phyloP scores from a whole-genome alignment of 2,113 vertebrate species.

The Cololabis saira region DNA sequence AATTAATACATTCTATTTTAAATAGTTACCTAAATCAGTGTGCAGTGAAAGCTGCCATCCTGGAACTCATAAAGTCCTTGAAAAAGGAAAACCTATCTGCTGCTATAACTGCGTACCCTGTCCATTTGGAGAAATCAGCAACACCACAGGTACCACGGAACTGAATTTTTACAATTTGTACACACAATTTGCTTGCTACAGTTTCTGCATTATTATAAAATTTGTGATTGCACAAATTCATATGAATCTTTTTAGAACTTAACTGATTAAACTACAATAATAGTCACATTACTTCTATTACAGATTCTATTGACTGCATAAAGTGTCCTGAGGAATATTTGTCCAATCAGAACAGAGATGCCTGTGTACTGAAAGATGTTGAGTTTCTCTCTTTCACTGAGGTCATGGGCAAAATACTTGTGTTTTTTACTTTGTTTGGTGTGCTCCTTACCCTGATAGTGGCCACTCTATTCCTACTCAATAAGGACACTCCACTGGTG shows the following conservation, averaged over 20 bases:
- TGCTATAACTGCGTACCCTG: conserved; percentile 79
- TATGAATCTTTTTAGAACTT: conserved; percentile 16
- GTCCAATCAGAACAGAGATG: conserved; percentile 74
- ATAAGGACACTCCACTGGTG: conserved; percentile 75
- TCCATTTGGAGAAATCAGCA: conserved; percentile 78
- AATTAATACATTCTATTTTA: background rate
- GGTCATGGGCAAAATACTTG: conserved; percentile 71
- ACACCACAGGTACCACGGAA: conserved; percentile 63
- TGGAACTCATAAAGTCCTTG: conserved; percentile 75
- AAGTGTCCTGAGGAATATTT: conserved; percentile 78
- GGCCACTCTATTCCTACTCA: conserved; percentile 58
- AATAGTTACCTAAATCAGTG: conserved; percentile 76
- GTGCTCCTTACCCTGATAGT: conserved; percentile 60
- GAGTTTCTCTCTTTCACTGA: conserved; percentile 76
- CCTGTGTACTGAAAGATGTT: conserved; percentile 69
- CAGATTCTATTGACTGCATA: conserved; percentile 80
- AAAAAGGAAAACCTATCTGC: conserved; percentile 78
- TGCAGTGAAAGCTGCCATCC: conserved; percentile 74
- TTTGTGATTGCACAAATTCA: conserved; percentile 37
- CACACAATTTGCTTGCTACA: conserved; percentile 30
- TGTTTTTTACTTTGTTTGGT: conserved; percentile 74
- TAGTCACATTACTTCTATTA: conserved; percentile 56
- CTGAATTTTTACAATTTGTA: conserved; percentile 51
- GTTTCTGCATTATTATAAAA: conserved; percentile 59
- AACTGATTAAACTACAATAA: conserved; percentile 8